A percentile compares a stretch with the other conserved stretches of the same genome.
Conservation (phyloP, 2,888 invertebrate genomes). For the Lomographa bimaculata region DNA sequence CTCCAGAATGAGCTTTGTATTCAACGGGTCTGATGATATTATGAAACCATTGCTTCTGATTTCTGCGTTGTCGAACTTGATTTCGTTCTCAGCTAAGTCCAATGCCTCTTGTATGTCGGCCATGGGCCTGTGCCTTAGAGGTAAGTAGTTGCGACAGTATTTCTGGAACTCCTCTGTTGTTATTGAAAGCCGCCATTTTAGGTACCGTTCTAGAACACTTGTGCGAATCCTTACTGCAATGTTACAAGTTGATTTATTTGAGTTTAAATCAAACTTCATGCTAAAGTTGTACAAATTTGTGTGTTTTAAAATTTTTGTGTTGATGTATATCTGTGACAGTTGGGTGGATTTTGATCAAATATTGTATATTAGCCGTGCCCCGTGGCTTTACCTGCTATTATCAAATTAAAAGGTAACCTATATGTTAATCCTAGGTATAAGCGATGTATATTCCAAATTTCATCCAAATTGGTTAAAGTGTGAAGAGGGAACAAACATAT, state of each 20-base stretch:
- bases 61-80: constrained; percentile 78
- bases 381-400: too few relatives aligned
- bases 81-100: constrained; percentile 76
- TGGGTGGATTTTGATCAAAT: too few relatives aligned
- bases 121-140: constrained; percentile 69
- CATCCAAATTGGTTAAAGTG: too few relatives aligned
- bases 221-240: constrained; percentile 63
- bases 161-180: constrained; percentile 60
- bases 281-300: background rate
- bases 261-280: too few relatives aligned
- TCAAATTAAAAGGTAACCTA: too few relatives aligned
- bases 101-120: constrained; percentile 80
- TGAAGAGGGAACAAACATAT: too few relatives aligned
- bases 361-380: too few relatives aligned
- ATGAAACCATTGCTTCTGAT: constrained; percentile 85
- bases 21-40: constrained; percentile 82
- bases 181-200: constrained; percentile 62
- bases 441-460: too few relatives aligned
- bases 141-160: constrained; percentile 64
- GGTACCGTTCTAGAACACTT: constrained; percentile 62
- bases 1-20: constrained; percentile 80
- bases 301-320: background rate
- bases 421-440: too few relatives aligned
- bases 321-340: too few relatives aligned
- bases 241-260: constrained; percentile 1